Evolutionary conservation across 2,888 invertebrate genomes (phyloP), one percentile per base, ranked within the genome.

Genomic region (Chydorus sphaericus): DNA sequence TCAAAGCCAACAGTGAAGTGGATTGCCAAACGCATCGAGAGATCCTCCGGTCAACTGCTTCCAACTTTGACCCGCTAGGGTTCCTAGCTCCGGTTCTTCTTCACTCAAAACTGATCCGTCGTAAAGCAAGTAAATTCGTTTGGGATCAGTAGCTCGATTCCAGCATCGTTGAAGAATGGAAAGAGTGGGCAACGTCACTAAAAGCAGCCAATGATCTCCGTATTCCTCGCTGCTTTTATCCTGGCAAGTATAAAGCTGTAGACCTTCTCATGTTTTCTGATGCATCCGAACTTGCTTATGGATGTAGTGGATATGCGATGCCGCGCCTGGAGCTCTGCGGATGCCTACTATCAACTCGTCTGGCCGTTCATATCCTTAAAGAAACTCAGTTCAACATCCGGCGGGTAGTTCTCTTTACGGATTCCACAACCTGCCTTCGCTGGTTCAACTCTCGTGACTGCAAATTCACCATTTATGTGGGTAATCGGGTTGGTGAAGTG

Each of bases 91-190:
- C 49, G 1, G 11, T 49, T 10, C 23, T 44, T 5, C 26, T n/a
- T n/a, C n/a, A n/a, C n/a, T n/a, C n/a, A n/a, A n/a, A n/a, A n/a
- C n/a, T n/a, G n/a, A n/a, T n/a, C n/a, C n/a, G n/a, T n/a, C n/a
- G n/a, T n/a, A n/a, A n/a, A n/a, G n/a, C n/a, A 33, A 30, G 36
- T 7, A 60, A 59, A 10, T 23, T 62, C n/a, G 62, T 61, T 4
- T 66, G 65, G 65, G 65, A 65, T 57, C 63, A 64, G 14, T 57
- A 57, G 31, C 23, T 64, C 4, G 44, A 55, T 1, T 23, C 10
- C n/a, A 11, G 10, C 10, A 10, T 33, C 10, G n/a, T 11, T 10
- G 36, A 33, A 14, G n/a, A 10, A 10, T 33, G 36, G 36, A 33
- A 33, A 14, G 36, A 33, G 36, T 33, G 36, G 36, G n/a, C 10